Base-by-base conservation (phyloP, 2,888 invertebrate species). In the Camponotus fellah region DNA sequence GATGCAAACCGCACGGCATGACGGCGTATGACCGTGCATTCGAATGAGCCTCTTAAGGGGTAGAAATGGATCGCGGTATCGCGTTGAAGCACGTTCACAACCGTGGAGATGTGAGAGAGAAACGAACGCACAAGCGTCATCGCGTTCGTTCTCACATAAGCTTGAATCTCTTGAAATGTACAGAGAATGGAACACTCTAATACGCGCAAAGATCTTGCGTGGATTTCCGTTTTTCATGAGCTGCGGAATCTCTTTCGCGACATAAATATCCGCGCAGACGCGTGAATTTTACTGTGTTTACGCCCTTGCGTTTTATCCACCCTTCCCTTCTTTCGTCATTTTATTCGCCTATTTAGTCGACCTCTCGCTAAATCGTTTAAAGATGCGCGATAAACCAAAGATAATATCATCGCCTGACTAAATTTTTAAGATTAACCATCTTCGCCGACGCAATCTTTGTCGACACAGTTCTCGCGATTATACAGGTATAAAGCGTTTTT, bases 1-100 rank as follows among this genome's bases (percentile, higher is more conserved):
- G 83, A 82, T 81, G 89, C 82, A 83, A 84, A 87, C 75, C 68
- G 82, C 81, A 62, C 43, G 43, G 53, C 76, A 37, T 32, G 72
- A 62, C 60, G 56, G 91, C 84, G 92, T 92, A 91, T 93, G 93
- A 91, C 91, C 85, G 87, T 90, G 93, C 93, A 93, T 93, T 85
- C 80, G 88, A 91, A 93, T 92, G 93, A 93, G 91, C 87, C 87
- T 90, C 91, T 91, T 91, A 89, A 86, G 82, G 81, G 83, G 77
- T 82, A 46, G 4, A 72, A 58, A 37, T n/a, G 76, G 53, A 56
- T 21, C n/a, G 49, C 8, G 49, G 85, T 86, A 81, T 62, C 81
- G 85, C 85, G 86, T 66, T 46, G 66, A 76, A 75, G 88, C 91
- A 91, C 91, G 91, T 90, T 90, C 85, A 75, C 81, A 72, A 85